phyloP scores from a whole-genome alignment of 2,888 invertebrate species.

The Hirtodrosophila trivittata region DNA sequence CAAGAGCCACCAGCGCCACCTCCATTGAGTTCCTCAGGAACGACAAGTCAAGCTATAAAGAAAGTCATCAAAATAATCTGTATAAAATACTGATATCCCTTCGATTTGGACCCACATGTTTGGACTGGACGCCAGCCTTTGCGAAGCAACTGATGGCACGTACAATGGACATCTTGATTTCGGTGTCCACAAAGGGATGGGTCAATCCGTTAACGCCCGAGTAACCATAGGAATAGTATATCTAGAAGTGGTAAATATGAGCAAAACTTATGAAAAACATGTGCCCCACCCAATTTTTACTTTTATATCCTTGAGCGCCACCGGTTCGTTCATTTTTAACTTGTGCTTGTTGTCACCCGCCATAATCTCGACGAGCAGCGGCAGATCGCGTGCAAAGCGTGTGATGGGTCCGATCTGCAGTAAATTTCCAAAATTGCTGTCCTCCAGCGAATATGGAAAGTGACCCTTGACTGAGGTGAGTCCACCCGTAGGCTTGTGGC shows the following conservation, averaged over 20 bases:
- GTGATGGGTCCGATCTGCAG: conserved; percentile 90
- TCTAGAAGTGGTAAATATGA: conserved; percentile 46
- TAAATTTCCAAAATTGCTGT: conserved; percentile 85
- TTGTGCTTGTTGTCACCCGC: conserved; percentile 84
- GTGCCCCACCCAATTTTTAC: conserved; percentile 78
- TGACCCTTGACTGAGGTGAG: conserved; percentile 86
- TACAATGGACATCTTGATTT: conserved; percentile 73
- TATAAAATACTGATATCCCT: neutral
- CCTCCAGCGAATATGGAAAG: conserved; percentile 85
- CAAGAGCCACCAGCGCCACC: conserved; percentile 54
- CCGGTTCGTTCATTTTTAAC: conserved; percentile 84
- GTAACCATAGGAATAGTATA: conserved; percentile 73
- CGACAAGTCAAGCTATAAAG: conserved; percentile 52
- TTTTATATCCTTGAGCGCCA: conserved; percentile 84
- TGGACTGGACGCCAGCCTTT: conserved; percentile 63
- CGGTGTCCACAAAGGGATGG: conserved; percentile 67
- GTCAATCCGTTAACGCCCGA: conserved; percentile 59
- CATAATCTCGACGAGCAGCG: conserved; percentile 87
- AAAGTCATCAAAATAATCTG: neutral
- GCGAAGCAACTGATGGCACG: conserved; percentile 77
- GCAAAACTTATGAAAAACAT: neutral
- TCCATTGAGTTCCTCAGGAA: conserved; percentile 60
- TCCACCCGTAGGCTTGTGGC: conserved; percentile 93
- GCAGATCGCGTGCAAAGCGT: conserved; percentile 90
- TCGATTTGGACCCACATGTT: conserved; percentile 47